Evolutionary conservation across 2,113 vertebrate genomes (phyloP).

Genomic region (Hippopotamus amphibius): DNA sequence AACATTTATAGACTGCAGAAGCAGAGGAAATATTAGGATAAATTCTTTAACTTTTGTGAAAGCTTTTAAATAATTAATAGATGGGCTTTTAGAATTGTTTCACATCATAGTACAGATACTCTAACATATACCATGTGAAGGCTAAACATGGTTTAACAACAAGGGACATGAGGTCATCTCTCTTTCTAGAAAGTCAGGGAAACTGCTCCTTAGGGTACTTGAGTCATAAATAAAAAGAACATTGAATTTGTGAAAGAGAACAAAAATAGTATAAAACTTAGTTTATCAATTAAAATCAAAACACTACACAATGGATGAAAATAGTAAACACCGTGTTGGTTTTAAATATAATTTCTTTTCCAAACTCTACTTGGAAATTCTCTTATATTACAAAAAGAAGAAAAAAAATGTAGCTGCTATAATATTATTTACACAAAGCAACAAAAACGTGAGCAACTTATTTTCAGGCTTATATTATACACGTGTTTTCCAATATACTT

Average conservation of each 20-base stretch:
- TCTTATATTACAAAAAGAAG: neutral
- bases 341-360: slow-evolving; percentile 44
- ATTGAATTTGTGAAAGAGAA: neutral
- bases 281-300: slow-evolving; percentile 31
- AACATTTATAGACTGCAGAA: slow-evolving; percentile 68
- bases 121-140: neutral
- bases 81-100: neutral
- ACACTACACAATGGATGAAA: neutral
- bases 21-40: slow-evolving; percentile 75
- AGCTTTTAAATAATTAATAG: slow-evolving; percentile 77
- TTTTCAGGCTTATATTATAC: slow-evolving; percentile 8
- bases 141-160: neutral
- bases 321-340: neutral
- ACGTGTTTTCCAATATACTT: neutral
- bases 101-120: neutral
- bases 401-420: neutral
- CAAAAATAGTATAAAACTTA: neutral
- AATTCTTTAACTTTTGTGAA: slow-evolving; percentile 73
- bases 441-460: neutral
- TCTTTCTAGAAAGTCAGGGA: neutral
- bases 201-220: neutral
- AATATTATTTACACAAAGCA: slow-evolving; percentile 19
- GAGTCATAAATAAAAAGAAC: slow-evolving; percentile 10
- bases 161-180: neutral
- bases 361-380: neutral